Evolutionary conservation across 2,113 vertebrate species (phyloP).

Genomic region (Zosterops pallidus): DNA sequence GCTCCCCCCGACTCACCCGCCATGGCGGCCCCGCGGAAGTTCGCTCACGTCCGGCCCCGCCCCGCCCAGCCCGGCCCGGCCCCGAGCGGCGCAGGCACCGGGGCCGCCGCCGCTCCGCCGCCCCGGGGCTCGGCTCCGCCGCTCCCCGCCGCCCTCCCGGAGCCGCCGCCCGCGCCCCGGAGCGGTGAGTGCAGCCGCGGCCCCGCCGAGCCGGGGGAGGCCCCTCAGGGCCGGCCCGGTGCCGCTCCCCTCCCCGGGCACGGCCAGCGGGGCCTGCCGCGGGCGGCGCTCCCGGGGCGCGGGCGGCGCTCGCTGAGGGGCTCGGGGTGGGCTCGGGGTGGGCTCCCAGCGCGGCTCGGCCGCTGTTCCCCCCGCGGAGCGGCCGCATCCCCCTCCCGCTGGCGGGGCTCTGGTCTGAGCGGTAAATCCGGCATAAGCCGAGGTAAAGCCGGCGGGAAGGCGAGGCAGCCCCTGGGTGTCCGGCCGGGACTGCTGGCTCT

Average conservation of each 20-base stretch:
- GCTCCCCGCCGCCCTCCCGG: no score
- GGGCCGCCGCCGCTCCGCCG: no score
- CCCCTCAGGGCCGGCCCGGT: no score
- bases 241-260: no score
- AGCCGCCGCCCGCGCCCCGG: no score
- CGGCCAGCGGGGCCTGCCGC: no score
- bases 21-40: constrained; percentile 35
- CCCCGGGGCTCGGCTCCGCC: no score
- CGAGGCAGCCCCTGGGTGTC: not conserved
- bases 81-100: not conserved
- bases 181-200: no score
- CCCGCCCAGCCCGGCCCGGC: constrained; percentile 8
- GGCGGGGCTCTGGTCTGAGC: not conserved
- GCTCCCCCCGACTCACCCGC: not conserved
- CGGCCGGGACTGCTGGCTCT: not conserved
- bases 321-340: not conserved
- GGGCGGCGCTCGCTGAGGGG: not conserved
- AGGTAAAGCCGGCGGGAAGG: not conserved
- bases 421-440: not conserved
- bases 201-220: no score
- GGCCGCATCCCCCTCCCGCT: not conserved
- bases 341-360: not conserved
- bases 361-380: not conserved
- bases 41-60: constrained; percentile 45
- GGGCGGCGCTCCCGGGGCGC: not conserved